Conservation (phyloP, 2,797 vertebrate species). For the Syngnathus acus region DNA sequence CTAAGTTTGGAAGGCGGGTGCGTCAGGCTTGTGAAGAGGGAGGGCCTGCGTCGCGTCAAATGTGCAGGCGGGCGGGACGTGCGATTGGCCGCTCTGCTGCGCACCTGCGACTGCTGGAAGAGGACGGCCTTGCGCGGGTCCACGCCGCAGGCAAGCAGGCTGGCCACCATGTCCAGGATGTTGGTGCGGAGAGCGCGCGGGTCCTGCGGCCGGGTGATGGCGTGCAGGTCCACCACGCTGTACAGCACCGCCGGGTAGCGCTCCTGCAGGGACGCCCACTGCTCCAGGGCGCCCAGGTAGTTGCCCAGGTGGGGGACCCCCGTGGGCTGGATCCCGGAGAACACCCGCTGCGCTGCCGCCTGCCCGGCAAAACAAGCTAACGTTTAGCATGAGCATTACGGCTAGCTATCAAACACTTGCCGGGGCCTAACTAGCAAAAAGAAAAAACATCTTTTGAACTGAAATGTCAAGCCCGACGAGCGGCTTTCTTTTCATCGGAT, state of each 20-base stretch:
- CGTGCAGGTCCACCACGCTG: constrained; percentile 92
- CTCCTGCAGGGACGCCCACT: constrained; percentile 83
- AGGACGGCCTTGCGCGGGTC: constrained; percentile 79
- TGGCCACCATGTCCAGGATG: constrained; percentile 86
- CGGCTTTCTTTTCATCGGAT: not conserved
- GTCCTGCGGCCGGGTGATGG: constrained; percentile 85
- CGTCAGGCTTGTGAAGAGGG: no score
- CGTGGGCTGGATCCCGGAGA: constrained; percentile 93
- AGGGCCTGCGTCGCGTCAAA: no score
- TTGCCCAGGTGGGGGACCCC: constrained; percentile 90
- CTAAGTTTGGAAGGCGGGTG: no score
- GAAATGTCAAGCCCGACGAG: no score
- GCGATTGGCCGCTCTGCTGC: constrained; percentile 16
- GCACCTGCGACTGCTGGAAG: constrained; percentile 91
- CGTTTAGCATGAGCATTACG: no score
- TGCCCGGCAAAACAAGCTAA: not conserved
- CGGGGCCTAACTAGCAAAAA: no score
- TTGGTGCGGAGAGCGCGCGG: constrained; percentile 69
- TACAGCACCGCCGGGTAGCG: constrained; percentile 76
- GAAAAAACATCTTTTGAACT: no score
- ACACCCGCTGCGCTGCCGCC: constrained; percentile 60
- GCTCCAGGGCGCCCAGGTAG: constrained; percentile 87
- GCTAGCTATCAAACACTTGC: no score
- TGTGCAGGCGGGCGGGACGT: no score
- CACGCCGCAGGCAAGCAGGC: constrained; percentile 86